phyloP scores from a whole-genome alignment of 2,888 invertebrate species.

The Acanthococcus lagerstroemiae region DNA sequence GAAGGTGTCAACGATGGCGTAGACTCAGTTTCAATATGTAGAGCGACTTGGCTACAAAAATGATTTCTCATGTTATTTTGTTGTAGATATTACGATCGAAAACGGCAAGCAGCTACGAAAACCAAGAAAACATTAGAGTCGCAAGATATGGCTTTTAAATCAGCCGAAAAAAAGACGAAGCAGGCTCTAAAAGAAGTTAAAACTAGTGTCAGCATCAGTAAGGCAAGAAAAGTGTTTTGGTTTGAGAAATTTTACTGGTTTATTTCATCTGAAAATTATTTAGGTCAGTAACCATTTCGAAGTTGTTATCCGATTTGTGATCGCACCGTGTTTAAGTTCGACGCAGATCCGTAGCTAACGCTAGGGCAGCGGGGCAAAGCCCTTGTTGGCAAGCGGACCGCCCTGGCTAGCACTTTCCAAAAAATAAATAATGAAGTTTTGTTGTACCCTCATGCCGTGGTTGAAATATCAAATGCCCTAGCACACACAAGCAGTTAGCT shows the following conservation, averaged over 20 bases:
- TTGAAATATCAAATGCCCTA: no score
- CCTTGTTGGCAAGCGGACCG: no score
- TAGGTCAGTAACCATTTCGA: constrained; percentile 44
- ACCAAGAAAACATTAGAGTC: constrained; percentile 94
- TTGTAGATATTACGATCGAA: constrained; percentile 76
- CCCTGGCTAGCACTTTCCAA: no score
- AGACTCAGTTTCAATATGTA: neutral
- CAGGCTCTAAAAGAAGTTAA: constrained; percentile 87
- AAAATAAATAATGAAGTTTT: no score
- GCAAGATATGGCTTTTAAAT: constrained; percentile 85
- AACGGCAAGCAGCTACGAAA: constrained; percentile 81
- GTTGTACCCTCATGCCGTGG: no score
- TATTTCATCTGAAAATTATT: constrained; percentile 88
- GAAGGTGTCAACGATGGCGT: neutral
- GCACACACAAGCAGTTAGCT: no score
- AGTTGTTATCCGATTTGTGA: neutral
- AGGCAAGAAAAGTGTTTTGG: constrained; percentile 91
- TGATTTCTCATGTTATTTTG: constrained; percentile 7
- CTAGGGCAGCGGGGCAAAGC: no score
- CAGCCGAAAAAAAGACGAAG: constrained; percentile 88
- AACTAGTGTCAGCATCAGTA: constrained; percentile 82
- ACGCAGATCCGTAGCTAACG: no score
- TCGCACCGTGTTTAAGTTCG: no score
- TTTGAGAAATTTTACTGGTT: constrained; percentile 99
- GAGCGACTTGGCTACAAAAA: no score